Conservation (phyloP, 37 sponge, comb jelly and placozoan genomes). For the Dysidea cf. avara region DNA sequence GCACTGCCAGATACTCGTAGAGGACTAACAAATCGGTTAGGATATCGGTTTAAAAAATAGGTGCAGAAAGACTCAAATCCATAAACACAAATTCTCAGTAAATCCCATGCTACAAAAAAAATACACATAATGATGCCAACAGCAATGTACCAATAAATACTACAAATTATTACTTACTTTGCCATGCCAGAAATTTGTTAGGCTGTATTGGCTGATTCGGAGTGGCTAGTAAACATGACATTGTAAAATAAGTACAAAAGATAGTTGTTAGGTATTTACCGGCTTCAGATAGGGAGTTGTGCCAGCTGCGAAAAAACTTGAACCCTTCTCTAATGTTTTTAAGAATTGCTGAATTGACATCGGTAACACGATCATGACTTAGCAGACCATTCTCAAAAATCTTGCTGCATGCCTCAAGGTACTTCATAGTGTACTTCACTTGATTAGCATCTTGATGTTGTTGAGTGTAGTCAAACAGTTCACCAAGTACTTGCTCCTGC, state of each 20-base stretch:
- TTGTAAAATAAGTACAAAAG: background rate
- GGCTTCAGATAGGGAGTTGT: background rate
- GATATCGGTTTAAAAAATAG: too few relatives aligned
- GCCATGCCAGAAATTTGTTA: slow-evolving; percentile 27
- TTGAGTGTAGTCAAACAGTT: slow-evolving; percentile 8
- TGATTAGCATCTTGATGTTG: slow-evolving; percentile 1
- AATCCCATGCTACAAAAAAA: too few relatives aligned
- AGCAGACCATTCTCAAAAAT: slow-evolving; percentile 40
- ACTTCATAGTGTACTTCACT: background rate
- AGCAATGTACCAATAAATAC: too few relatives aligned
- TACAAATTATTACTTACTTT: too few relatives aligned
- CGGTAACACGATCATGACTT: background rate
- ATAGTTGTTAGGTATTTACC: slow-evolving; percentile 10
- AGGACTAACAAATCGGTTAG: too few relatives aligned
- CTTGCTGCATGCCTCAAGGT: slow-evolving; percentile 29
- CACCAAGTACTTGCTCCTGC: slow-evolving; percentile 38
- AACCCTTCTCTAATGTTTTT: slow-evolving; percentile 24
- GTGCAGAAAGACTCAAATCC: too few relatives aligned
- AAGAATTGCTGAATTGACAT: background rate
- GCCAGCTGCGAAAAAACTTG: slow-evolving; percentile 16
- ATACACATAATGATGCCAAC: too few relatives aligned
- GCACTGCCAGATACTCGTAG: too few relatives aligned
- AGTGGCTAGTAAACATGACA: background rate
- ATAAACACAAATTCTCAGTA: too few relatives aligned
- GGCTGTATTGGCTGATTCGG: slow-evolving; percentile 1